Percentiles rank a stretch among this genome's conserved stretches.
Conservation (phyloP, 2,113 vertebrate species). For the Aptenodytes patagonicus region DNA sequence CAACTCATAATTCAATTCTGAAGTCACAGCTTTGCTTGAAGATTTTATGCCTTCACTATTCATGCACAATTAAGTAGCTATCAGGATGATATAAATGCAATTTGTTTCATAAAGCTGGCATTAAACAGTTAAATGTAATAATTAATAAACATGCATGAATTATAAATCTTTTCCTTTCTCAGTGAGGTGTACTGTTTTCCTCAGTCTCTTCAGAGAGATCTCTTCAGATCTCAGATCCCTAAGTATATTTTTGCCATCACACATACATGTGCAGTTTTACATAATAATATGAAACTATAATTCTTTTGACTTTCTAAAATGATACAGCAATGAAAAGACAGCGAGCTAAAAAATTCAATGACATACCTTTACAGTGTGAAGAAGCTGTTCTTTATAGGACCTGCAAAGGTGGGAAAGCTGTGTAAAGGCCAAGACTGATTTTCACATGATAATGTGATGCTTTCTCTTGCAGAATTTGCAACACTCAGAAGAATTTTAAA, state of each 20-base stretch:
- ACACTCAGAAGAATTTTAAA: background rate
- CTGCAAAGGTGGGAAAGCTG: background rate
- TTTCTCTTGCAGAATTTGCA: background rate
- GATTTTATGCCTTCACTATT: background rate
- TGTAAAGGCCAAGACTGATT: background rate
- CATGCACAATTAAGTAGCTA: background rate
- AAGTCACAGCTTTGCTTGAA: background rate
- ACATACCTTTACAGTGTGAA: background rate
- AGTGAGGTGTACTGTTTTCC: background rate
- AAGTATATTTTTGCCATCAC: background rate
- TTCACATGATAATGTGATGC: background rate
- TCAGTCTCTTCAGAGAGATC: background rate
- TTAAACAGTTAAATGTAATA: slow-evolving; percentile 3
- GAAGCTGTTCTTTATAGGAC: background rate
- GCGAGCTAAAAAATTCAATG: background rate
- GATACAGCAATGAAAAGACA: background rate
- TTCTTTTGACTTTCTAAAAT: background rate
- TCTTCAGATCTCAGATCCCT: background rate
- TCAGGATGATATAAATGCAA: background rate
- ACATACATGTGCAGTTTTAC: background rate
- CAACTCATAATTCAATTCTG: background rate
- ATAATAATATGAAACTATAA: background rate
- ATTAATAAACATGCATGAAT: background rate
- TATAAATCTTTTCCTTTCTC: background rate
- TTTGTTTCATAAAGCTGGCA: slow-evolving; percentile 7